Percentiles rank a stretch among this genome's conserved stretches.
Conservation (phyloP, 2,888 invertebrate genomes). For the Polymixis flavicincta region DNA sequence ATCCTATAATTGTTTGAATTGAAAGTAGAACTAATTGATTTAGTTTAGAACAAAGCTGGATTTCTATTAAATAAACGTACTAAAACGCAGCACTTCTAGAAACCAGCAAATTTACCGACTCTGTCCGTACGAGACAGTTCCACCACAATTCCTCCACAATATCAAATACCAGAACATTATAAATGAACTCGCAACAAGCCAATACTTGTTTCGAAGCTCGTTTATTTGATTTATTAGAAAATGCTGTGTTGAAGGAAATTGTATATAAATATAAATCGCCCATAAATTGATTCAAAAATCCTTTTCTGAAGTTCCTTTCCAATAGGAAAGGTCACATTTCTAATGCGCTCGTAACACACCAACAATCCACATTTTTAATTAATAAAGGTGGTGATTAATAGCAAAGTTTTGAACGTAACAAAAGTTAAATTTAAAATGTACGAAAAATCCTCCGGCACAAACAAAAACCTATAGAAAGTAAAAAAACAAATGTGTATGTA, state of each 20-base stretch:
- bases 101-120: neutral
- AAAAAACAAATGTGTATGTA: too few species aligned
- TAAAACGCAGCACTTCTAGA: neutral
- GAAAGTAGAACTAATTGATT: slow-evolving; percentile 6
- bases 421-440: too few species aligned
- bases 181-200: slow-evolving; percentile 7
- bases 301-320: slow-evolving; percentile 1
- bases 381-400: too few species aligned
- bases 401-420: too few species aligned
- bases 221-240: slow-evolving; percentile 33
- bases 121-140: neutral
- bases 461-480: too few species aligned
- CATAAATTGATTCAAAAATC: neutral
- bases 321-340: neutral
- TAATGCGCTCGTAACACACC: neutral
- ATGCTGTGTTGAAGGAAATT: slow-evolving; percentile 6
- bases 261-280: neutral
- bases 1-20: slow-evolving; percentile 7
- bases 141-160: neutral
- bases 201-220: slow-evolving; percentile 20
- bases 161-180: slow-evolving; percentile 16
- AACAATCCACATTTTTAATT: too few species aligned
- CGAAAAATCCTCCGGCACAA: too few species aligned
- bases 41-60: neutral
- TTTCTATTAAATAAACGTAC: slow-evolving; percentile 9